phyloP scores from a whole-genome alignment of 2,797 vertebrate genomes.

The Alcedo quadribrachys region DNA sequence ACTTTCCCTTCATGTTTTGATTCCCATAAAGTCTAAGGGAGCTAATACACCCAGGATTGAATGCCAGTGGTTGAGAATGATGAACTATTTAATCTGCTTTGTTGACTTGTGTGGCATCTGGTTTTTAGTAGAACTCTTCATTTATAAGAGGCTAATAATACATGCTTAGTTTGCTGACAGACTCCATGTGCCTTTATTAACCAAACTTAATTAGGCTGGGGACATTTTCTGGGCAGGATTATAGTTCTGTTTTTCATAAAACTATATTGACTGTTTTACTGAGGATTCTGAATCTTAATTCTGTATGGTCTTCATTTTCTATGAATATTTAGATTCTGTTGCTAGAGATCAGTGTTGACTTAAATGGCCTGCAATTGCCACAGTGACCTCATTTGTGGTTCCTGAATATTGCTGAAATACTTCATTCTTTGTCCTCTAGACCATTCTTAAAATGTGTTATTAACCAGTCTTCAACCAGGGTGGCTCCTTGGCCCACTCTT shows the following conservation, averaged over 20 bases:
- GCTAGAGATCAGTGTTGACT: not conserved
- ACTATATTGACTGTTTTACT: not conserved
- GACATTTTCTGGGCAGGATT: not conserved
- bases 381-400: not conserved
- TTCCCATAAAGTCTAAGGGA: not conserved
- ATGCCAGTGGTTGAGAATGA: not conserved
- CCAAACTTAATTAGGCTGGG: not conserved
- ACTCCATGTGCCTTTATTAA: not conserved
- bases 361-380: not conserved
- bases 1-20: not conserved
- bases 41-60: not conserved
- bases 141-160: not conserved
- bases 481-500: not conserved
- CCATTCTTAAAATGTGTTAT: not conserved
- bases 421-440: not conserved
- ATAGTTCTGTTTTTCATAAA: not conserved
- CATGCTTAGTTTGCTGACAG: not conserved
- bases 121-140: not conserved
- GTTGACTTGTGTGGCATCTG: not conserved
- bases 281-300: not conserved
- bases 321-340: not conserved
- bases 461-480: not conserved
- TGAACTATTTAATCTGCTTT: not conserved
- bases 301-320: not conserved
- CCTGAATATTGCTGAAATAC: not conserved